Percentiles rank a stretch among this genome's conserved stretches.
Conservation (phyloP, 2,797 vertebrate species). For the Cetoscarus ocellatus region DNA sequence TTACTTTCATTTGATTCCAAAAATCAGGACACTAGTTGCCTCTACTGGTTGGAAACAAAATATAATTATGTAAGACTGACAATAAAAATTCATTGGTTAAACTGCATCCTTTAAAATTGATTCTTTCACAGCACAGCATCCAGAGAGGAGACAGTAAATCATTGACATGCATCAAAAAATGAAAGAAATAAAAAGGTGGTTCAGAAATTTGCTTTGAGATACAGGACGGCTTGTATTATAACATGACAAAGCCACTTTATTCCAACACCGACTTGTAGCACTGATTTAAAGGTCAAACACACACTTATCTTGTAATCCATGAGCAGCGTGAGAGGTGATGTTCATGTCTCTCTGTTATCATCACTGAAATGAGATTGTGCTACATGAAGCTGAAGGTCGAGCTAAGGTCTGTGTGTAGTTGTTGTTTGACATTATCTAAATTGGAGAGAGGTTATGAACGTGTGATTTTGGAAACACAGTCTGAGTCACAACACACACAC, state of each 20-base stretch:
- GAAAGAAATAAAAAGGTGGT: too few species aligned
- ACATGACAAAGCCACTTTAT: not conserved
- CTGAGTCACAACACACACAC: not conserved
- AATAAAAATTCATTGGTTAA: too few species aligned
- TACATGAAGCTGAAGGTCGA: slow-evolving; percentile 17
- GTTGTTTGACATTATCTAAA: slow-evolving; percentile 24
- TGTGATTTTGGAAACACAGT: not conserved
- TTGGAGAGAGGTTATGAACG: slow-evolving; percentile 2
- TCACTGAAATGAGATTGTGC: slow-evolving; percentile 13
- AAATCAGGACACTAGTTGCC: too few species aligned
- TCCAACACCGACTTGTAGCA: not conserved
- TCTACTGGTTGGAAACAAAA: too few species aligned
- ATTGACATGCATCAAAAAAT: too few species aligned
- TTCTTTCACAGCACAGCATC: too few species aligned
- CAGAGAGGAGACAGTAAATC: too few species aligned
- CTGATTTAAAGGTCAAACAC: not conserved
- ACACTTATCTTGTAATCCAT: not conserved
- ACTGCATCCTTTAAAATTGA: too few species aligned
- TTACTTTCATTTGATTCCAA: too few species aligned
- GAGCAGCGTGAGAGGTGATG: not conserved
- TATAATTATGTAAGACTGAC: too few species aligned
- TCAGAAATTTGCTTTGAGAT: not conserved
- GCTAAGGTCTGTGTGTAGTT: not conserved
- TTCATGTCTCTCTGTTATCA: not conserved
- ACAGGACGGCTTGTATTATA: not conserved